phyloP scores from a whole-genome alignment of 2,888 invertebrate species.

The Sceliomorpha sp. region DNA sequence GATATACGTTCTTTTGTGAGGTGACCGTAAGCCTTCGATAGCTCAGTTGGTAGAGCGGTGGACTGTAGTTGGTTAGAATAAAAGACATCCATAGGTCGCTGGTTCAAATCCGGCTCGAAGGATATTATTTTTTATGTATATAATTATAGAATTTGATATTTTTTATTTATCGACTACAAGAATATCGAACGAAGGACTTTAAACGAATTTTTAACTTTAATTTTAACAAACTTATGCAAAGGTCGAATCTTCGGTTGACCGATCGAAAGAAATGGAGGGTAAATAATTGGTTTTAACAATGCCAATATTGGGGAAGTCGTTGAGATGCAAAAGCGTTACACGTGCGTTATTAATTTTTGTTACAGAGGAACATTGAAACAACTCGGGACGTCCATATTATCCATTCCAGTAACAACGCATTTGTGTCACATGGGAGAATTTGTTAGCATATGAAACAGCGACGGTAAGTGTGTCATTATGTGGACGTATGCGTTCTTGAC shows the following conservation, averaged over 20 bases:
- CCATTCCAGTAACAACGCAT: too few species aligned
- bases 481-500: slow-evolving; percentile 20
- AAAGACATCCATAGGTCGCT: slow-evolving; percentile 76
- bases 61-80: slow-evolving; percentile 73
- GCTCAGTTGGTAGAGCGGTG: slow-evolving; percentile 80
- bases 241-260: too few species aligned
- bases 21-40: slow-evolving; percentile 79
- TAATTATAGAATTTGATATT: neutral
- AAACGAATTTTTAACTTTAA: too few species aligned
- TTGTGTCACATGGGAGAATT: too few species aligned
- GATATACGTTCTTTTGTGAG: too few species aligned
- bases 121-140: slow-evolving; percentile 60
- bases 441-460: neutral
- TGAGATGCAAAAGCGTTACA: too few species aligned
- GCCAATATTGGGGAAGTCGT: neutral
- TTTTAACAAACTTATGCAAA: too few species aligned
- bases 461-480: slow-evolving; percentile 9
- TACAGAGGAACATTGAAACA: too few species aligned
- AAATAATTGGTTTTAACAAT: neutral
- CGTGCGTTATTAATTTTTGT: too few species aligned
- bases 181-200: too few species aligned
- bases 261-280: too few species aligned
- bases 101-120: slow-evolving; percentile 79
- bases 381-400: too few species aligned
- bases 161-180: neutral